phyloP scores from a whole-genome alignment of 1,140 invertebrate species.

The Trypoxylus dichotomus region DNA sequence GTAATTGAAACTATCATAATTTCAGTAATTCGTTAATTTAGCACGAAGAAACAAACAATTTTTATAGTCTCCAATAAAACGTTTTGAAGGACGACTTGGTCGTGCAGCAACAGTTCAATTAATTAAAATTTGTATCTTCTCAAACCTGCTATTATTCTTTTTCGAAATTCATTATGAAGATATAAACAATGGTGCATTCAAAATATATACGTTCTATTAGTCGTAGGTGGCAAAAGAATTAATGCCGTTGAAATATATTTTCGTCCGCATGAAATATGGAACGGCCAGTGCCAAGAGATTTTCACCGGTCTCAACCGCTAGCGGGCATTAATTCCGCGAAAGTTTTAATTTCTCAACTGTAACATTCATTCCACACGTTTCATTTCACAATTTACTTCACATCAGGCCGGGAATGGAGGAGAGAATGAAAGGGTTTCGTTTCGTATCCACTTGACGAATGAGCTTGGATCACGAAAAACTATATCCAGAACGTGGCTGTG shows the following conservation, averaged over 20 bases:
- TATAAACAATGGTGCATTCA: too few species aligned
- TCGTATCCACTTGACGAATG: neutral
- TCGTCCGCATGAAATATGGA: neutral
- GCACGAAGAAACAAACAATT: too few species aligned
- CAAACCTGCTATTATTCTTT: too few species aligned
- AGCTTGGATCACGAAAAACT: neutral
- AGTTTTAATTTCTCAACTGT: neutral
- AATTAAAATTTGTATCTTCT: too few species aligned
- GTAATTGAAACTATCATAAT: too few species aligned
- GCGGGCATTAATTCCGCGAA: neutral
- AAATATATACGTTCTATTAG: neutral
- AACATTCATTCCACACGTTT: neutral
- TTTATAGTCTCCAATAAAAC: too few species aligned
- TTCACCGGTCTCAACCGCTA: neutral
- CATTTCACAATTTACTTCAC: neutral
- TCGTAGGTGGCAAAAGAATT: neutral
- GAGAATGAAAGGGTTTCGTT: neutral
- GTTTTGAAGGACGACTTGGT: too few species aligned
- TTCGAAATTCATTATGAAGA: too few species aligned
- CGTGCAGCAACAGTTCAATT: too few species aligned
- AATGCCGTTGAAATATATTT: neutral
- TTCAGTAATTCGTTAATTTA: too few species aligned
- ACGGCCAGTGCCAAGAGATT: neutral
- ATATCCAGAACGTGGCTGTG: neutral
- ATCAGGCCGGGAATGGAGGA: neutral